Conservation (phyloP, 1,140 invertebrate genomes). For the Homarus americanus region DNA sequence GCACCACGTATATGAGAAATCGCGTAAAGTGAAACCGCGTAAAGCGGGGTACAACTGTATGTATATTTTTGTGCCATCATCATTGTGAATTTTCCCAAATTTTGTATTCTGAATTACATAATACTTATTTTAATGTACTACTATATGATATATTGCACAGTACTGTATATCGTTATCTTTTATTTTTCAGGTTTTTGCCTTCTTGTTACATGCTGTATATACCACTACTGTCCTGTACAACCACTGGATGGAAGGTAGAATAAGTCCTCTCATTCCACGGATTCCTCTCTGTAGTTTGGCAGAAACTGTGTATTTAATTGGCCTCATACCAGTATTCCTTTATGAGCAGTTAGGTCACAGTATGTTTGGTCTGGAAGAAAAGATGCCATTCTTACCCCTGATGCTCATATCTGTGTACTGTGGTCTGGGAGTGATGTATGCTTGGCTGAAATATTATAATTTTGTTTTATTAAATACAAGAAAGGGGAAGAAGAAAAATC, state of each 20-base stretch:
- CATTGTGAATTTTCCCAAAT: too few species aligned
- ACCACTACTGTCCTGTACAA: conserved; percentile 14
- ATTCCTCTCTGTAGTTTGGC: conserved; percentile 19
- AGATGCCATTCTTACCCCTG: conserved; percentile 73
- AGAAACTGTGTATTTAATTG: conserved; percentile 55
- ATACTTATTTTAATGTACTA: too few species aligned
- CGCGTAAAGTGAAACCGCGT: too few species aligned
- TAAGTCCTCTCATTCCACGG: not conserved
- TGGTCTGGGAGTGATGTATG: conserved; percentile 53
- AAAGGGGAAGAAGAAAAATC: conserved; percentile 39
- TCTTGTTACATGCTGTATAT: conserved; percentile 52
- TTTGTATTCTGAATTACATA: too few species aligned
- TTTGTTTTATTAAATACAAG: not conserved
- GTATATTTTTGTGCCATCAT: too few species aligned
- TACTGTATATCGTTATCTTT: too few species aligned
- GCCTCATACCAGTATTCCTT: conserved; percentile 48
- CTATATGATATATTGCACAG: too few species aligned
- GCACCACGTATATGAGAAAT: too few species aligned
- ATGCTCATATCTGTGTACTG: conserved; percentile 74
- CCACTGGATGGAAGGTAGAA: conserved; percentile 24
- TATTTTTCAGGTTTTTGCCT: conserved; percentile 43
- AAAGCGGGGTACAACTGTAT: too few species aligned
- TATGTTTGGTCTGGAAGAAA: conserved; percentile 27
- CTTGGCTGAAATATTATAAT: conserved; percentile 50
- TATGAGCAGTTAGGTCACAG: conserved; percentile 42